Base-by-base conservation (phyloP, 1,140 invertebrate species). In the Ganaspis sp. region DNA sequence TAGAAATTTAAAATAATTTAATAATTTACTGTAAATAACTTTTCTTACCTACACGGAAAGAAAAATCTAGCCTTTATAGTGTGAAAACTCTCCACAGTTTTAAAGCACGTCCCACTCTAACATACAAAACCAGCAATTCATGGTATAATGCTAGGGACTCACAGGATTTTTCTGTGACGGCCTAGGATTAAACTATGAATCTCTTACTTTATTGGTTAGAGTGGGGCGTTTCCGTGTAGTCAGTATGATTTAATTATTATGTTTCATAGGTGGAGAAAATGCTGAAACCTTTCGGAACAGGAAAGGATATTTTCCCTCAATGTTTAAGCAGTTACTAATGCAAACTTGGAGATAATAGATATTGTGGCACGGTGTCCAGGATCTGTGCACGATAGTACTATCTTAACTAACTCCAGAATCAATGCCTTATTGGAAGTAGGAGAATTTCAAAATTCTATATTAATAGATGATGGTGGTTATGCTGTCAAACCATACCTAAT, bases 291-390 rank as follows among this genome's bases (percentile, higher is more conserved):
- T 85, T 74, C 53, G 90, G 49, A 91, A 91, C 75, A 80, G 89
- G 73, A 91, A 92, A 78, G 84, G 81, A 21, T 90, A 84, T 80
- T 90, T 90, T 89, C 90, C 9, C 79, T 90, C 15, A 90, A 90
- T 73, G 86, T 90, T 8, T 88, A 90, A 80, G 81, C 83, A 8
- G 79, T 90, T 23, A 86, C 81, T 75, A 85, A 87, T 82, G 72
- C 85, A 69, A 80, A 88, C 72, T 73, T 88, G 26, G 74, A 85
- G 78, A 84, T 90, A 53, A 80, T 73, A 21, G 78, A 90, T 81
- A 83, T 91, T 76, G 85, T 90, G 49, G 87, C 86, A 76, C 83
- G 87, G 26, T 91, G 88, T 84, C 87, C 87, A 64, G 87, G 88
- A 58, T 84, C 84, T 42, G 84, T 81, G 40, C 82, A 85, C 69